Percentiles rank a stretch among this genome's conserved stretches.
phyloP scores from a whole-genome alignment of 1,140 invertebrate species.

The Meloidogyne floridensis region DNA sequence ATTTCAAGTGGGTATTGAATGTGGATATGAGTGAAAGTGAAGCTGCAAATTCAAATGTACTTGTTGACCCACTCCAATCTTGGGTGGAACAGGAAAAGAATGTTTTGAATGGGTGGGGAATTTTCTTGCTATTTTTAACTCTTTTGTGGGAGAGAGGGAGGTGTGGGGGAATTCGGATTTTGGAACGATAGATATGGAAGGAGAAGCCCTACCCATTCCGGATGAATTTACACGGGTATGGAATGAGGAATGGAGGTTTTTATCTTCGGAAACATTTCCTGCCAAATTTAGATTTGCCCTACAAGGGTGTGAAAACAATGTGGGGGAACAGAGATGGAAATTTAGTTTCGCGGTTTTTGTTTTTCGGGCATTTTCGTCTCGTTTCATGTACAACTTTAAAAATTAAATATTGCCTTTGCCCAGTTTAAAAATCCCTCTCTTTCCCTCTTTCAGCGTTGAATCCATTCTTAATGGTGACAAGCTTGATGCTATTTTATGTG shows the following conservation, averaged over 20 bases:
- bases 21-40: slow-evolving; percentile 88
- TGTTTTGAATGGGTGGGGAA: slow-evolving; percentile 69
- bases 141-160: neutral
- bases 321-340: too few relatives aligned
- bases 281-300: too few relatives aligned
- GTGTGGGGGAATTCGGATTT: neutral
- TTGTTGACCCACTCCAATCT: slow-evolving; percentile 68
- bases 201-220: too few relatives aligned
- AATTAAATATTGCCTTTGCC: too few relatives aligned
- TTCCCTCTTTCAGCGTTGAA: slow-evolving; percentile 47
- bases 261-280: too few relatives aligned
- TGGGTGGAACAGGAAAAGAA: slow-evolving; percentile 77
- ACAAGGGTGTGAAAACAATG: too few relatives aligned
- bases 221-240: too few relatives aligned
- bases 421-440: too few relatives aligned
- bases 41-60: slow-evolving; percentile 83
- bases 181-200: neutral
- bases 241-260: too few relatives aligned
- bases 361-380: too few relatives aligned
- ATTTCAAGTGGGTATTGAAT: slow-evolving; percentile 82
- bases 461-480: slow-evolving; percentile 69
- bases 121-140: neutral
- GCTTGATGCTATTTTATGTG: slow-evolving; percentile 93
- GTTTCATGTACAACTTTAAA: too few relatives aligned
- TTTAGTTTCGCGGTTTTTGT: too few relatives aligned